Percentiles rank a stretch among this genome's conserved stretches.
phyloP scores from a whole-genome alignment of 2,113 vertebrate genomes.

The Panurus biarmicus region DNA sequence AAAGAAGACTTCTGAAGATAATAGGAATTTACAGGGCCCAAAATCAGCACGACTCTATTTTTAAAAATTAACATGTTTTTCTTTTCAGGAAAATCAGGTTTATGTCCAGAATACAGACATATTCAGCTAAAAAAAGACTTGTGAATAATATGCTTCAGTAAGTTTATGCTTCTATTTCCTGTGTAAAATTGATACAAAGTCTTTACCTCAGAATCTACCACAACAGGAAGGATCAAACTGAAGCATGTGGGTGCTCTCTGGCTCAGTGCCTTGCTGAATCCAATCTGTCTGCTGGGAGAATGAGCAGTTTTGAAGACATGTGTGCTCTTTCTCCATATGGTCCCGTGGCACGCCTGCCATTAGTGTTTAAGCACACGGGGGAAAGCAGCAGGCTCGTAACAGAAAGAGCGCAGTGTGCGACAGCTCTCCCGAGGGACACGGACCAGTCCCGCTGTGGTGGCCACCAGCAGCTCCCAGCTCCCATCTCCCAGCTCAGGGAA shows the following conservation, averaged over 20 bases:
- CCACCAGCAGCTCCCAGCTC: neutral
- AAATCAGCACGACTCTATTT: neutral
- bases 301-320: conserved; percentile 12
- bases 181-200: neutral
- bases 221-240: neutral
- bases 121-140: neutral
- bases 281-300: neutral
- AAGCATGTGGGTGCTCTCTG: neutral
- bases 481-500: rapidly evolving
- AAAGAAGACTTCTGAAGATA: neutral
- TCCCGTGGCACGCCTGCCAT: neutral
- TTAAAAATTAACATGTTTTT: neutral
- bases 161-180: neutral
- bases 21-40: neutral
- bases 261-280: neutral
- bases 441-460: neutral
- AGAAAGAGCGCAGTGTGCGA: neutral
- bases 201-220: neutral
- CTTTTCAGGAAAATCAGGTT: neutral
- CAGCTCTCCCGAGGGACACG: neutral
- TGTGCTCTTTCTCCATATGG: neutral
- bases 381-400: neutral
- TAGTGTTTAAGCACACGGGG: neutral
- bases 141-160: neutral
- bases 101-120: neutral